Evolutionary conservation across 1,140 invertebrate genomes (phyloP), one percentile per base, ranked within the genome.

Genomic region (Chymomyza costata): DNA sequence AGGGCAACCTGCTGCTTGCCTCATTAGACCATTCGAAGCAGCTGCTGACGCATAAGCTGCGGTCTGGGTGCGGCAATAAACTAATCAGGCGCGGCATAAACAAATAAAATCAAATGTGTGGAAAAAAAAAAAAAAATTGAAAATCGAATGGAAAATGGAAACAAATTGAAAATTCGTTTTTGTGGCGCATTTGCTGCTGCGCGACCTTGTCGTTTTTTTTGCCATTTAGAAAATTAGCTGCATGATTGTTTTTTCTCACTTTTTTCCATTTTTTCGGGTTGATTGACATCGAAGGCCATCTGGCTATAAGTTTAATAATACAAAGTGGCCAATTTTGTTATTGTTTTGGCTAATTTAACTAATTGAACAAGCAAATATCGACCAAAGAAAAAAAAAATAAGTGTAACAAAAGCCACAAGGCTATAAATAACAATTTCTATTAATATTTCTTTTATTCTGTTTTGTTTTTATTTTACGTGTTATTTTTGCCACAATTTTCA

Each of bases 1-100:
- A 46, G 57, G n/a, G n/a, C n/a, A n/a, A n/a, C n/a, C n/a, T n/a
- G n/a, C n/a, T n/a, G n/a, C n/a, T n/a, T n/a, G 66, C 71, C 71
- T 70, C 71, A 76, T 76, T 76, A 70, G 44, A 28, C 43, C 38
- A 7, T 44, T 44, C 28, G 11, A 30, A n/a, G 41, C 19, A 15
- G 16, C 3, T n/a, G 19, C 25, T 30, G 41, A 35, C 6, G 10
- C n/a, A n/a, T n/a, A n/a, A n/a, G n/a, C 1, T 2, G 16, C 11
- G 30, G 43, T 17, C 18, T 11, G 19, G 28, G 19, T 17, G 31
- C 11, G 35, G 51, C 60, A 61, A 70, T 76, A 62, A 76, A 78
- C 53, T 57, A 76, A 66, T 76, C 71, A 60, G 71, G 65, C 55
- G 70, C 71, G 56, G 61, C 61, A 65, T 78, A 80, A 80, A 80